Evolutionary conservation across 2,113 vertebrate species (phyloP).

Genomic region (Vombatus ursinus): DNA sequence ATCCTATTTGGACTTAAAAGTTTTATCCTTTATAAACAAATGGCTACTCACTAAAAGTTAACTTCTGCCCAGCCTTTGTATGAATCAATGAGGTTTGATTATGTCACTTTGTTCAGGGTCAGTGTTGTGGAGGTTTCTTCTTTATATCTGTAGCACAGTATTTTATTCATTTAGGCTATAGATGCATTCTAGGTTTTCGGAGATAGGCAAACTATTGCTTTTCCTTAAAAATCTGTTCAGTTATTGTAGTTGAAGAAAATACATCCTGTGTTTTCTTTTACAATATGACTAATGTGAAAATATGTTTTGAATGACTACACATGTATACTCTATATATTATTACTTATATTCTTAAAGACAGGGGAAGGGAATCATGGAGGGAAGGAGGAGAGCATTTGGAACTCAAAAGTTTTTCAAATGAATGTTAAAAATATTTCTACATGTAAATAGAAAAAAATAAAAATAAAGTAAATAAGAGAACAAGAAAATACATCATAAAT

Average conservation of each 20-base stretch:
- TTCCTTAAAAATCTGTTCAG: conserved; percentile 38
- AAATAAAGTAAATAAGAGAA: too few relatives aligned
- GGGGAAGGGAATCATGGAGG: too few relatives aligned
- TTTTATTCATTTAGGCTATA: not conserved
- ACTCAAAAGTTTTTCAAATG: too few relatives aligned
- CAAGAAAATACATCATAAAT: not conserved
- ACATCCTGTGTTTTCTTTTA: too few relatives aligned
- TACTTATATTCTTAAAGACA: too few relatives aligned
- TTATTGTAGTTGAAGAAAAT: conserved; percentile 11
- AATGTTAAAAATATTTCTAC: too few relatives aligned
- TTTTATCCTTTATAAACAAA: not conserved
- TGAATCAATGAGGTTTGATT: conserved; percentile 33
- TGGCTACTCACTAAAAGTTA: not conserved
- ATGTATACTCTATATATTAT: too few relatives aligned
- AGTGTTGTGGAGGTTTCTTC: not conserved
- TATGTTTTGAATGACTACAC: too few relatives aligned
- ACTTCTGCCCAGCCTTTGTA: not conserved
- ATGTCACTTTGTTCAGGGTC: conserved; percentile 34
- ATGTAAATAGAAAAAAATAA: too few relatives aligned
- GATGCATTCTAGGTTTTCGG: conserved; percentile 15
- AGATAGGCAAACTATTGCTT: not conserved
- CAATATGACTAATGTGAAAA: too few relatives aligned
- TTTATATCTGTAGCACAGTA: not conserved
- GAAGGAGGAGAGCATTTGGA: too few relatives aligned
- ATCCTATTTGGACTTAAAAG: not conserved